Conservation (phyloP, 2,888 invertebrate species). For the Plemyria rubiginata region DNA sequence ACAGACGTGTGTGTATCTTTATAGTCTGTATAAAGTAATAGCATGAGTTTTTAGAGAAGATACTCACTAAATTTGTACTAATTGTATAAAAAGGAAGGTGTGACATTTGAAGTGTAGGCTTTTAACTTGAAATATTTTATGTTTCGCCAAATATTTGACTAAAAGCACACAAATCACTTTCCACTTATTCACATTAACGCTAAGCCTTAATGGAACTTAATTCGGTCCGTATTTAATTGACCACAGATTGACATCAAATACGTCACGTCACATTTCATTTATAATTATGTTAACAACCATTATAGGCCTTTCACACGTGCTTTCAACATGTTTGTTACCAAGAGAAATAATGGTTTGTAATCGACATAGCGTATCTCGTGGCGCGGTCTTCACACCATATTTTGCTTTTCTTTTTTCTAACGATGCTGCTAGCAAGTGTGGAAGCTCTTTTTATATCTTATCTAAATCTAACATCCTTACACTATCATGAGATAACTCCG, state of each 20-base stretch:
- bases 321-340: constrained; percentile 11
- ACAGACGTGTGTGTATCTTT: no score
- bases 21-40: no score
- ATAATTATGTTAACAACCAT: constrained; percentile 76
- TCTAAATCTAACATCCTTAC: constrained; percentile 63
- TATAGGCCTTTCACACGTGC: constrained; percentile 46
- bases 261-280: constrained; percentile 58
- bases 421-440: constrained; percentile 18
- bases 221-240: constrained; percentile 79
- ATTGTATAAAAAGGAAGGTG: no score
- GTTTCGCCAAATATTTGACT: constrained; percentile 47
- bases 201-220: constrained; percentile 68
- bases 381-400: not conserved
- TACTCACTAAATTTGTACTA: no score
- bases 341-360: not conserved
- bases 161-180: constrained; percentile 58
- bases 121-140: constrained; percentile 34
- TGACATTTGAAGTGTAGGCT: not conserved
- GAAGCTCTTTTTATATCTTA: constrained; percentile 54
- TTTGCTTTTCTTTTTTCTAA: not conserved
- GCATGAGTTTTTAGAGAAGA: no score
- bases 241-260: constrained; percentile 74
- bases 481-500: constrained; percentile 75
- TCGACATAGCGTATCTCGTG: not conserved
- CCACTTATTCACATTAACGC: constrained; percentile 58